phyloP scores from a whole-genome alignment of 2,797 vertebrate genomes.

The Ptychadena robeensis region DNA sequence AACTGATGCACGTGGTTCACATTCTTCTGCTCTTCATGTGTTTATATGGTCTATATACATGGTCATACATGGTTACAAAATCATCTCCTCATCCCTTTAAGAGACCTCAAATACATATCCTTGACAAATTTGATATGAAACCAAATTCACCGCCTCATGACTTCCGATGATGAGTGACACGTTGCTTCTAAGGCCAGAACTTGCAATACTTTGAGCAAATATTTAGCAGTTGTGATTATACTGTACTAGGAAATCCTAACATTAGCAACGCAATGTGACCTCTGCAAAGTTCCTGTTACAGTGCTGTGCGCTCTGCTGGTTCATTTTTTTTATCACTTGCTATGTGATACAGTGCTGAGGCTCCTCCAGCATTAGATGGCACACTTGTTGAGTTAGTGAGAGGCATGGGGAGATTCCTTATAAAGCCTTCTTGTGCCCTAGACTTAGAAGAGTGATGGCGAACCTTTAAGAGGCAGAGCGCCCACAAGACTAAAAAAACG shows the following conservation, averaged over 20 bases:
- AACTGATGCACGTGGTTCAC: too few species aligned
- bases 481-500: neutral
- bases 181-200: neutral
- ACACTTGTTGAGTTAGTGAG: neutral
- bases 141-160: neutral
- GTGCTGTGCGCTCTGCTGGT: neutral
- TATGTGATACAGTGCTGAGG: slow-evolving; percentile 13
- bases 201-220: neutral
- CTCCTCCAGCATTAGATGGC: neutral
- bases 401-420: slow-evolving; percentile 3
- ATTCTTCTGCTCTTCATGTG: too few species aligned
- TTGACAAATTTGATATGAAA: slow-evolving; percentile 3
- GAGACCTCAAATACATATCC: neutral
- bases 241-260: neutral
- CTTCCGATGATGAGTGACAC: neutral
- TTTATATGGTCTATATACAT: too few species aligned
- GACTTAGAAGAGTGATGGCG: slow-evolving; percentile 27
- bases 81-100: too few species aligned
- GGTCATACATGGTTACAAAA: too few species aligned
- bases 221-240: slow-evolving; percentile 9
- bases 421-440: slow-evolving; percentile 1
- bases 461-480: too few species aligned
- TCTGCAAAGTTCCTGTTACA: slow-evolving; percentile 2
- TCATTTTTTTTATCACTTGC: neutral
- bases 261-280: neutral